A percentile compares a stretch with the other conserved stretches of the same genome.
phyloP scores from a whole-genome alignment of 2,888 invertebrate species.

The Tiliacea aurago region DNA sequence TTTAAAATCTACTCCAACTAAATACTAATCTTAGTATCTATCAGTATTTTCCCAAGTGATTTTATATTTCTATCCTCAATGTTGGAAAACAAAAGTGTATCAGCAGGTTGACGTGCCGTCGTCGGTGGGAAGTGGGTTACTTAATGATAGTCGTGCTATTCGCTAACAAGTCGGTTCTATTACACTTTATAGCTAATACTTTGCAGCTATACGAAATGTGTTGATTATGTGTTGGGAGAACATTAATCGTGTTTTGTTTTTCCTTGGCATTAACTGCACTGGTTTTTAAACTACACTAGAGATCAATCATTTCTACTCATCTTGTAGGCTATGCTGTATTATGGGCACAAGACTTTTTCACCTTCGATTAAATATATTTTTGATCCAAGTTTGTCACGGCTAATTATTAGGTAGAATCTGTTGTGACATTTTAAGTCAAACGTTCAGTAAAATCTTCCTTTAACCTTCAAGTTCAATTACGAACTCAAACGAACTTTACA shows the following conservation, averaged over 20 bases:
- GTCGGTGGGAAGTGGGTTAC: slow-evolving; percentile 59
- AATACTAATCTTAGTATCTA: not conserved
- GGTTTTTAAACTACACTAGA: not conserved
- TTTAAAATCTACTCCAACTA: not conserved
- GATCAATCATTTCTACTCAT: not conserved
- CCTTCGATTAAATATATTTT: not conserved
- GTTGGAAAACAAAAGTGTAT: slow-evolving; percentile 62
- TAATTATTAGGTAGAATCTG: not conserved
- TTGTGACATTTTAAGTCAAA: not conserved
- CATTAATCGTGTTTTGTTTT: slow-evolving; percentile 31
- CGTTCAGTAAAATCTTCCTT: not conserved
- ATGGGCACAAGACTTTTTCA: not conserved
- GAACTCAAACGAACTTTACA: slow-evolving; percentile 1
- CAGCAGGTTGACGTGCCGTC: slow-evolving; percentile 56
- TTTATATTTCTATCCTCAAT: slow-evolving; percentile 29
- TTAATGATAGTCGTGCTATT: slow-evolving; percentile 59
- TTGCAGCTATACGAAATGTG: slow-evolving; percentile 46
- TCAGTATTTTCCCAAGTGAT: slow-evolving; percentile 30
- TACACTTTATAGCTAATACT: slow-evolving; percentile 52
- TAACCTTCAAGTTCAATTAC: not conserved
- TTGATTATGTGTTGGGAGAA: slow-evolving; percentile 28
- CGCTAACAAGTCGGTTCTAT: slow-evolving; percentile 50
- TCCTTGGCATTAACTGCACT: not conserved
- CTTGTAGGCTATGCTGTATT: not conserved
- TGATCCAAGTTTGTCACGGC: not conserved